Percentiles rank a stretch among this genome's conserved stretches.
phyloP scores from a whole-genome alignment of 2,113 vertebrate species.

The Fulica atra region DNA sequence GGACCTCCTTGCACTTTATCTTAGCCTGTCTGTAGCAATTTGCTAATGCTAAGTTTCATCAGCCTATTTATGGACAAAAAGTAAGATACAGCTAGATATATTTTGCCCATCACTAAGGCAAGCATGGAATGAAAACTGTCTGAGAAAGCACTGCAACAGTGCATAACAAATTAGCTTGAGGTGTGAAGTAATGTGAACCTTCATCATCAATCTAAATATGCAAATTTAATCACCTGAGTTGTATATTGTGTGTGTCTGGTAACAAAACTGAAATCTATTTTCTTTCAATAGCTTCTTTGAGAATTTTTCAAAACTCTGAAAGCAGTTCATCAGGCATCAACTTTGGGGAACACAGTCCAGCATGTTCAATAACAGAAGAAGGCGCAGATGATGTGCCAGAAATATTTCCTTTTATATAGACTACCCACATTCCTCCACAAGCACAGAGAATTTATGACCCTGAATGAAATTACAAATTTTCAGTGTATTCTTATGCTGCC shows the following conservation, averaged over 20 bases:
- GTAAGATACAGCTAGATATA: background rate
- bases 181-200: background rate
- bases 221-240: background rate
- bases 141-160: background rate
- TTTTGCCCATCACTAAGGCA: background rate
- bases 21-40: background rate
- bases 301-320: background rate
- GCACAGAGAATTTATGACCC: background rate
- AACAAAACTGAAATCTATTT: background rate
- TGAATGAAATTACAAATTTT: background rate
- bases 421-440: background rate
- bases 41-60: background rate
- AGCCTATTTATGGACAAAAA: background rate
- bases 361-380: background rate
- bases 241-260: background rate
- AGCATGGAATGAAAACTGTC: background rate
- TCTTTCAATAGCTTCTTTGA: background rate
- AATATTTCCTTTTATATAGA: background rate
- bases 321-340: background rate
- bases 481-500: background rate
- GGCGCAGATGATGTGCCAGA: background rate
- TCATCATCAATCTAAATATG: background rate
- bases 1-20: background rate
- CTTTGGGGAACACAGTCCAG: background rate
- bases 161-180: background rate